Evolutionary conservation across 2,797 vertebrate species (phyloP).

Genomic region (Enteromius unitaeniatus): DNA sequence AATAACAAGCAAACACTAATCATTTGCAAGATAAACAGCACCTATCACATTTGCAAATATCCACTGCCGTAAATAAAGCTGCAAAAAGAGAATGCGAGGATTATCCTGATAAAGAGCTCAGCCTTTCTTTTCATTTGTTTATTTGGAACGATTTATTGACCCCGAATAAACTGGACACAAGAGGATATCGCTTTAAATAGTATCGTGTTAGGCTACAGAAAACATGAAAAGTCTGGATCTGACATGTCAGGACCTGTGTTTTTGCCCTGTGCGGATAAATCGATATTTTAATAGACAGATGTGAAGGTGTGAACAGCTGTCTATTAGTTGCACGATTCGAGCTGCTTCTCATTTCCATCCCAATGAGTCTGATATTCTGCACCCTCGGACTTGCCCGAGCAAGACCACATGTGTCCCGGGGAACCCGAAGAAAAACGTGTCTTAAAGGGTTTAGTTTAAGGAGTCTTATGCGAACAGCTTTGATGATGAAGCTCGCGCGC

Average conservation of each 20-base stretch:
- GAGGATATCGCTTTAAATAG: background rate
- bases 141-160: background rate
- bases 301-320: conserved; percentile 48
- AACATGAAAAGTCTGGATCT: background rate
- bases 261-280: conserved; percentile 54
- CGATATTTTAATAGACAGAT: conserved; percentile 54
- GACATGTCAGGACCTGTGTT: conserved; percentile 63
- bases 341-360: conserved; percentile 52
- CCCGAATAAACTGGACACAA: too few species aligned
- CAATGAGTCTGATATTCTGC: conserved; percentile 41
- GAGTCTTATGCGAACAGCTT: background rate
- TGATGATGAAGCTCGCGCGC: background rate
- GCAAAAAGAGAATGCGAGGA: background rate
- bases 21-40: background rate
- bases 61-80: background rate
- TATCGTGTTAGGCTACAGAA: background rate
- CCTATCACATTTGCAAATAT: background rate
- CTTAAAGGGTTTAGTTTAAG: background rate
- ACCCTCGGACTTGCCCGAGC: conserved; percentile 49
- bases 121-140: background rate
- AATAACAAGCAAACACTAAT: background rate
- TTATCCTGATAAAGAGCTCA: background rate
- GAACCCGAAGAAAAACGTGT: background rate
- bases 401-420: background rate
- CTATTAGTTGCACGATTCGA: conserved; percentile 46